Conservation (phyloP, 2,113 vertebrate genomes). For the Lontra canadensis region DNA sequence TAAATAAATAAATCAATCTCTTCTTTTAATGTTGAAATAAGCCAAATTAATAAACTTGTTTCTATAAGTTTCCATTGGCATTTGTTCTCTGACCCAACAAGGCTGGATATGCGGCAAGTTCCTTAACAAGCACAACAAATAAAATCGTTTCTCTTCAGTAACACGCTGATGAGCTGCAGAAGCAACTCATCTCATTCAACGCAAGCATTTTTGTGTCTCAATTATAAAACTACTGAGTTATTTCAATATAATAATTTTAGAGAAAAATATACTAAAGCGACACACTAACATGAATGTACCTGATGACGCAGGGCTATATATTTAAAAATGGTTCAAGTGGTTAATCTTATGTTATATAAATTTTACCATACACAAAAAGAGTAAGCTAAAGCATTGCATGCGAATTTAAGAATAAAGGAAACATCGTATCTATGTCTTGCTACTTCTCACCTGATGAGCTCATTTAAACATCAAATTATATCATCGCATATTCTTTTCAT, state of each 20-base stretch:
- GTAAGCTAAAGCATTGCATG: background rate
- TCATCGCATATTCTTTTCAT: background rate
- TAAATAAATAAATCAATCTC: no score
- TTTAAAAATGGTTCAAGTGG: background rate
- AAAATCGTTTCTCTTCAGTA: background rate
- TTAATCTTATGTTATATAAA: background rate
- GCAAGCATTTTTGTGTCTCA: background rate
- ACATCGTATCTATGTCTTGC: background rate
- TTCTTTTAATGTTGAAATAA: background rate
- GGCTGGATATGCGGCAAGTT: background rate
- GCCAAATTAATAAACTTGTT: conserved; percentile 28
- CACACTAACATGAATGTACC: background rate
- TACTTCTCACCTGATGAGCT: background rate
- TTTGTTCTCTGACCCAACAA: background rate
- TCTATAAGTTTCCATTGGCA: background rate
- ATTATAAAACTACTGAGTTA: background rate
- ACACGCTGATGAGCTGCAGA: background rate
- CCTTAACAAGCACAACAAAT: conserved; percentile 37
- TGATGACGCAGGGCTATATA: background rate
- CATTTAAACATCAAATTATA: conserved; percentile 6
- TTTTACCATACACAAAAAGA: background rate
- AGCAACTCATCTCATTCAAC: background rate
- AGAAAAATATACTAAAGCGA: background rate
- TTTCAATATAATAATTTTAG: background rate
- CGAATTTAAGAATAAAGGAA: conserved; percentile 23